Evolutionary conservation across 2,888 invertebrate species (phyloP).

Genomic region (Luperina testacea): DNA sequence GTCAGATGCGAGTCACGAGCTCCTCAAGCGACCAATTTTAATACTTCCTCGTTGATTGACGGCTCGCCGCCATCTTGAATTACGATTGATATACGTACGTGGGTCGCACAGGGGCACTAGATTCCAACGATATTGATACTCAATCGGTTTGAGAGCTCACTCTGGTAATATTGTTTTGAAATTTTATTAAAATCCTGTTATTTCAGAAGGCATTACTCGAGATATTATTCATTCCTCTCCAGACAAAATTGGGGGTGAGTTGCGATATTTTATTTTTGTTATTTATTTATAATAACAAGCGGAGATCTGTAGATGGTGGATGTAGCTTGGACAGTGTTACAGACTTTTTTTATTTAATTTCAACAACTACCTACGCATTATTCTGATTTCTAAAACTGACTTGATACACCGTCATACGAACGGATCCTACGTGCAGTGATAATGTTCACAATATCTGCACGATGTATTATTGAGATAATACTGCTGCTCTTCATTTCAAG

Average conservation of each 20-base stretch:
- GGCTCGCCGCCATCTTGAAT: constrained; percentile 51
- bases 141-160: constrained; percentile 33
- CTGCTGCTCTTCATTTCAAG: constrained; percentile 35
- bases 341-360: not conserved
- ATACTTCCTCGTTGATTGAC: constrained; percentile 67
- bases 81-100: constrained; percentile 33
- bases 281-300: not conserved
- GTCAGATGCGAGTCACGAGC: constrained; percentile 58
- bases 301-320: not conserved
- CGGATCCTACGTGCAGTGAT: not conserved
- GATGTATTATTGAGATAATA: constrained; percentile 17
- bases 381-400: not conserved
- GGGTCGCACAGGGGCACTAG: constrained; percentile 14
- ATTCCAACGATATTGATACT: constrained; percentile 55
- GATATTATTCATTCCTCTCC: constrained; percentile 4
- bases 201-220: constrained; percentile 17
- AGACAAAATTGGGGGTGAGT: not conserved
- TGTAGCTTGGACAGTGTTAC: not conserved
- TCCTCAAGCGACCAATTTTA: constrained; percentile 59
- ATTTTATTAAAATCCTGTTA: constrained; percentile 41
- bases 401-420: not conserved
- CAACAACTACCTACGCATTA: not conserved
- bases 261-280: not conserved
- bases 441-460: constrained; percentile 6
- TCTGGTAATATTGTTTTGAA: constrained; percentile 30